phyloP scores from a whole-genome alignment of 2,888 invertebrate species.

The Clivina fossor region DNA sequence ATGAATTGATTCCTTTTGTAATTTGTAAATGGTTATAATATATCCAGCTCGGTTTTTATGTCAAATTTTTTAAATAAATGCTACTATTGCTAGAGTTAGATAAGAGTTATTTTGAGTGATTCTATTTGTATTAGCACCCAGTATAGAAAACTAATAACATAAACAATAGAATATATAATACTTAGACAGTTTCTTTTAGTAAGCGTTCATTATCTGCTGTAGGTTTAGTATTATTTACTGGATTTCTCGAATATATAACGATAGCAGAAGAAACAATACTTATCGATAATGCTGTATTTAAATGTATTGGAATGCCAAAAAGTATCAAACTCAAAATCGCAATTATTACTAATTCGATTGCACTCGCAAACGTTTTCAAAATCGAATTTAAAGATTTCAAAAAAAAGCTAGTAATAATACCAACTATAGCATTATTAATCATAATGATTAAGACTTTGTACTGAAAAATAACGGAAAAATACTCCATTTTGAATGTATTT shows the following conservation, averaged over 20 bases:
- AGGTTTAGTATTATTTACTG: constrained; percentile 65
- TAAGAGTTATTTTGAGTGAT: no score
- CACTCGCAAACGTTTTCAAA: constrained; percentile 93
- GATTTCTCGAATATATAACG: constrained; percentile 85
- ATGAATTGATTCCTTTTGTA: no score
- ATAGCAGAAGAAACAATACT: constrained; percentile 80
- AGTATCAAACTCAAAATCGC: constrained; percentile 84
- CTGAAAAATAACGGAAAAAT: constrained; percentile 61
- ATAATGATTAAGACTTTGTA: constrained; percentile 78
- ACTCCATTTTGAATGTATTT: constrained; percentile 61
- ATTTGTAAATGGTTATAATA: no score
- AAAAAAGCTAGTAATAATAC: constrained; percentile 93
- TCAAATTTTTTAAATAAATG: no score
- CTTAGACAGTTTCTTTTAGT: constrained; percentile 40
- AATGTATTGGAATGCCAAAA: constrained; percentile 81
- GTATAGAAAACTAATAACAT: neutral
- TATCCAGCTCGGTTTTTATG: no score
- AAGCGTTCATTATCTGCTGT: constrained; percentile 36
- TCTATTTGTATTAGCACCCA: neutral
- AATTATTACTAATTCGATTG: constrained; percentile 86
- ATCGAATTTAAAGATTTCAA: constrained; percentile 91
- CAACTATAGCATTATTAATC: constrained; percentile 86
- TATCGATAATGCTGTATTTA: constrained; percentile 81
- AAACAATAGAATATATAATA: neutral
- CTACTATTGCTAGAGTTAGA: no score